Evolutionary conservation across 2,888 invertebrate genomes (phyloP).

Genomic region (Hoplodrina blanda): DNA sequence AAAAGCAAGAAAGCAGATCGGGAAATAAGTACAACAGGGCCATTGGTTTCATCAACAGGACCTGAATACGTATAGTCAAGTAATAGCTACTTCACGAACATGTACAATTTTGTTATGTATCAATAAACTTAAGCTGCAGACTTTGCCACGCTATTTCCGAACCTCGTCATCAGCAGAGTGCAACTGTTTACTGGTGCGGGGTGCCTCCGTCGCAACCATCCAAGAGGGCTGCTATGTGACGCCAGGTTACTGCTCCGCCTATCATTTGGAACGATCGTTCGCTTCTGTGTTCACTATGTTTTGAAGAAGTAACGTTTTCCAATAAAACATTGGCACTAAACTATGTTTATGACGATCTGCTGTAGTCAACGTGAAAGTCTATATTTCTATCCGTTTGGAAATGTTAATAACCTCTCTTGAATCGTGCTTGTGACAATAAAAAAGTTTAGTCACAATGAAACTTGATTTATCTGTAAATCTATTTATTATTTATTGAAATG

Average conservation of each 20-base stretch:
- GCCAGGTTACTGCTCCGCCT: background rate
- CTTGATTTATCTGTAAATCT: constrained; percentile 17
- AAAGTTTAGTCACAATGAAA: constrained; percentile 17
- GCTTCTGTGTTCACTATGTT: background rate
- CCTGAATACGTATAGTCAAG: too few relatives aligned
- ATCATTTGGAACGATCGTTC: background rate
- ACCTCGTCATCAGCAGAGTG: background rate
- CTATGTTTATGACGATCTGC: constrained; percentile 28
- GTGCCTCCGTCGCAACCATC: background rate
- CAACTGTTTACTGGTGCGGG: background rate
- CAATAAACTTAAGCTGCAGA: background rate
- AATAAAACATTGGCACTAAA: constrained; percentile 14
- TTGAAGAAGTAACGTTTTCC: constrained; percentile 7
- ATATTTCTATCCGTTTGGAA: constrained; percentile 16
- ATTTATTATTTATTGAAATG: constrained; percentile 12
- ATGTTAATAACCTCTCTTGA: constrained; percentile 38
- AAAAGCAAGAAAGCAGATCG: background rate
- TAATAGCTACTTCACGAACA: too few relatives aligned
- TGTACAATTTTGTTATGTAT: too few relatives aligned
- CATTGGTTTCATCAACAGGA: too few relatives aligned
- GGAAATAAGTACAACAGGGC: background rate
- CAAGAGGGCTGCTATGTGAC: background rate
- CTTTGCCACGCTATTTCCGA: background rate
- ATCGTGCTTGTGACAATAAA: constrained; percentile 9
- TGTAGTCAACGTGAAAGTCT: constrained; percentile 31